These are phyloP conservation scores for Albula goreensis DNA, from an alignment of 2,113 vertebrate genomes.

Conservation along the genomic window DNA sequence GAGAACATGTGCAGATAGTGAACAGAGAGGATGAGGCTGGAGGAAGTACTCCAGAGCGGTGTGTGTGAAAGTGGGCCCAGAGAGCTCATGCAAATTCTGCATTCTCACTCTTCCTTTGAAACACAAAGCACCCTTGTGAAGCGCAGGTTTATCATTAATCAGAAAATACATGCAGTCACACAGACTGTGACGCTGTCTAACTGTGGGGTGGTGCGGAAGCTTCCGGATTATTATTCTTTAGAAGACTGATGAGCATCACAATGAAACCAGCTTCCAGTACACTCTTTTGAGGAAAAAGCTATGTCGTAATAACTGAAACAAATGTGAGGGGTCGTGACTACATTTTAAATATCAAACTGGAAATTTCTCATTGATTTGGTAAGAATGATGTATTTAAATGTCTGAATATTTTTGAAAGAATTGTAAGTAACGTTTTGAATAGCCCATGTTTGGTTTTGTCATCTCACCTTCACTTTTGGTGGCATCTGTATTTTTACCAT, in stretches of 20 bases:
- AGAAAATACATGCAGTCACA: neutral
- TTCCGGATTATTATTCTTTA: too few relatives aligned
- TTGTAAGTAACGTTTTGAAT: neutral
- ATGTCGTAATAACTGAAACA: too few relatives aligned
- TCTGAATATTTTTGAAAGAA: neutral
- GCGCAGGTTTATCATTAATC: constrained; percentile 22
- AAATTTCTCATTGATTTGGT: neutral
- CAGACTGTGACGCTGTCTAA: too few relatives aligned
- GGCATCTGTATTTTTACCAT: too few relatives aligned
- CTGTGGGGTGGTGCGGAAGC: too few relatives aligned
- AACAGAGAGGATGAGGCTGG: too few relatives aligned
- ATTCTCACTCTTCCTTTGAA: neutral
- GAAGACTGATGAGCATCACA: neutral
- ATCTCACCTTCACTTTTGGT: too few relatives aligned
- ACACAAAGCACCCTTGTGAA: constrained; percentile 5
- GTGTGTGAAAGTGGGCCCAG: neutral
- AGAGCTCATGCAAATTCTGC: neutral
- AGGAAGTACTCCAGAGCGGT: too few relatives aligned
- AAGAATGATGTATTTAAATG: neutral
- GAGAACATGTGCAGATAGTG: too few relatives aligned
- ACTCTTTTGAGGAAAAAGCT: too few relatives aligned
- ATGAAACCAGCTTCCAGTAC: neutral
- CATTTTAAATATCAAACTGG: neutral
- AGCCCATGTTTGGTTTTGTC: neutral
- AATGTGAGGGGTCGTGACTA: neutral